phyloP scores from a whole-genome alignment of 1,140 invertebrate genomes.

The Heliconius hermathena region DNA sequence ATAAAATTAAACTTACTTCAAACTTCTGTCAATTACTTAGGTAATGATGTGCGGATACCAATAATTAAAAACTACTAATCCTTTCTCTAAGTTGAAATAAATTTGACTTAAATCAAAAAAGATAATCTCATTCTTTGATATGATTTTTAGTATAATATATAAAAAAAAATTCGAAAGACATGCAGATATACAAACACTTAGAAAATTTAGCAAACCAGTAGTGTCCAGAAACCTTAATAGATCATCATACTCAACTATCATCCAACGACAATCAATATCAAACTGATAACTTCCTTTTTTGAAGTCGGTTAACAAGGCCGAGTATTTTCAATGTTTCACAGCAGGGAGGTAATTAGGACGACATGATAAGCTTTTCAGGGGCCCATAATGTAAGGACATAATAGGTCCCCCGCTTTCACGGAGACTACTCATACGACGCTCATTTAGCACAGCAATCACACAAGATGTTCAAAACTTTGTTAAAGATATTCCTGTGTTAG shows the following conservation, averaged over 20 bases:
- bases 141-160: too few relatives aligned
- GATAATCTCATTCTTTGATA: too few relatives aligned
- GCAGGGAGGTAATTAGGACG: conserved; percentile 26
- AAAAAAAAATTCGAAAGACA: too few relatives aligned
- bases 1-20: too few relatives aligned
- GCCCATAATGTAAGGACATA: conserved; percentile 26
- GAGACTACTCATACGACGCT: conserved; percentile 19
- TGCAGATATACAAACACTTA: too few relatives aligned
- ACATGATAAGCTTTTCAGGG: conserved; percentile 31
- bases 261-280: background rate
- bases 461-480: conserved; percentile 31
- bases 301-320: background rate
- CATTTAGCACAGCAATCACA: conserved; percentile 23
- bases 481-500: conserved; percentile 17
- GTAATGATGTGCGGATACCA: too few relatives aligned
- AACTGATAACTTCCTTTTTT: background rate
- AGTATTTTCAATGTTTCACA: conserved; percentile 11
- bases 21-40: too few relatives aligned
- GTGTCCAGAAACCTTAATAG: too few relatives aligned
- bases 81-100: too few relatives aligned
- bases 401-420: conserved; percentile 25
- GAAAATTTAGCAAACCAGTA: too few relatives aligned
- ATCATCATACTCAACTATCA: background rate
- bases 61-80: too few relatives aligned
- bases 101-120: too few relatives aligned